Conservation (phyloP, 2,797 vertebrate species). For the Tadarida brasiliensis region DNA sequence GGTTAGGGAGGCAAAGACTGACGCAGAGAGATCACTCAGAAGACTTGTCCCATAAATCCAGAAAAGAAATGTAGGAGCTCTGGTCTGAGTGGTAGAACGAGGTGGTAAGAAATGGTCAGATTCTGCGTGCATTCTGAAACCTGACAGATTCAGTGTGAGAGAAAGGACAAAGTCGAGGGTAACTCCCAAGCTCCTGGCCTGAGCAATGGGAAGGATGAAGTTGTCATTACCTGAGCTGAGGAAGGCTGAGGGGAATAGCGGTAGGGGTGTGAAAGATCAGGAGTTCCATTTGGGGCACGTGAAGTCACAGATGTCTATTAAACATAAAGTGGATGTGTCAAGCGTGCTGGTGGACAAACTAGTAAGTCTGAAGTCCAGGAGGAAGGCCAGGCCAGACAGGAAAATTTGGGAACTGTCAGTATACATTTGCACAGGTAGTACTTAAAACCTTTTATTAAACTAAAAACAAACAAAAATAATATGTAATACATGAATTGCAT, state of each 20-base stretch:
- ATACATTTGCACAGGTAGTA: not conserved
- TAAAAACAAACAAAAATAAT: slow-evolving; percentile 9
- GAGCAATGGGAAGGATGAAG: not conserved
- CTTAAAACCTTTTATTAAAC: slow-evolving; percentile 9
- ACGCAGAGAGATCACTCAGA: not conserved
- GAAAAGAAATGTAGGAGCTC: not conserved
- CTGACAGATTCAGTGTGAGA: not conserved
- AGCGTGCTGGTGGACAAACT: too few species aligned
- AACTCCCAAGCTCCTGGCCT: not conserved
- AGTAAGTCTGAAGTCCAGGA: not conserved
- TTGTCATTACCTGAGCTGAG: not conserved
- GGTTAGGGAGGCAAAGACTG: not conserved
- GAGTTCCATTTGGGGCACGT: not conserved
- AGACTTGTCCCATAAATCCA: not conserved
- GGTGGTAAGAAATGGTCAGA: not conserved
- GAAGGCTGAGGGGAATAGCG: not conserved
- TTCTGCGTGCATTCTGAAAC: not conserved
- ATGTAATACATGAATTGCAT: not conserved
- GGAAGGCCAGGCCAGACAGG: not conserved
- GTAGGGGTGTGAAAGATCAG: not conserved
- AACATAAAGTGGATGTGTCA: not conserved
- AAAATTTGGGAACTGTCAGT: not conserved
- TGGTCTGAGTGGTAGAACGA: not conserved
- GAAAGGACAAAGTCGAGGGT: not conserved
- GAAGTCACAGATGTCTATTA: not conserved